Evolutionary conservation across 2,888 invertebrate genomes (phyloP), one percentile per base, ranked within the genome.

Genomic region (Oxycera nigricornis): DNA sequence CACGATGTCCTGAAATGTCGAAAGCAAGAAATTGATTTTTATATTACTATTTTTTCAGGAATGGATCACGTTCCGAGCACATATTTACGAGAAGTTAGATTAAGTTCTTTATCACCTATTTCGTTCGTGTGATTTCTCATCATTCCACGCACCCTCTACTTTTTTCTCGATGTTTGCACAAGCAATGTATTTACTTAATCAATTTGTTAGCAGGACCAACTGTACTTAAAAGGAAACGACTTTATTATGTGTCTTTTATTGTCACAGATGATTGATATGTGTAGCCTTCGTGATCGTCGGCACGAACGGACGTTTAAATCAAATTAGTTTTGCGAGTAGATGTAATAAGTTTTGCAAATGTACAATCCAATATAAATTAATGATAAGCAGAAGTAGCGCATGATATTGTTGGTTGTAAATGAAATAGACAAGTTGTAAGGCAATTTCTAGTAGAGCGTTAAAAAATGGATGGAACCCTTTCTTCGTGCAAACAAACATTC

Each of bases 71-170:
- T 59, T 59, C 17, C n/a, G 24, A 11, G 22, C 59, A 26, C 28
- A 59, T 59, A 24, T 20, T 30, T 20, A 14, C 30, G 59, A 24
- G 2, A 55, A 55, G 30, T 59, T 59, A 59, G 59, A 59, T 59
- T 59, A 28, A 28, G n/a, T 9, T 59, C 59, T 14, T 59, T 30
- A n/a, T n/a, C 59, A 59, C 30, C 30, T 24, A 30, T 30, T n/a
- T 30, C 30, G 2, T 59, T 30, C 59, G 30, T n/a, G 30, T 59
- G 59, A 59, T 59, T 59, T 59, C 30, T 59, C 28, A n/a, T 59
- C 30, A 28, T 30, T 59, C 30, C 59, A 28, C 6, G 26, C 52
- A 22, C 24, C 22, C 59, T 59, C 55, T 14, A 30, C 30, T 26
- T 14, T n/a, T n/a, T n/a, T n/a, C 1, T 55, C 55, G 11, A 24